Percentiles rank a stretch among this genome's conserved stretches.
phyloP scores from a whole-genome alignment of 2,113 vertebrate genomes.

The Centrocercus urophasianus region DNA sequence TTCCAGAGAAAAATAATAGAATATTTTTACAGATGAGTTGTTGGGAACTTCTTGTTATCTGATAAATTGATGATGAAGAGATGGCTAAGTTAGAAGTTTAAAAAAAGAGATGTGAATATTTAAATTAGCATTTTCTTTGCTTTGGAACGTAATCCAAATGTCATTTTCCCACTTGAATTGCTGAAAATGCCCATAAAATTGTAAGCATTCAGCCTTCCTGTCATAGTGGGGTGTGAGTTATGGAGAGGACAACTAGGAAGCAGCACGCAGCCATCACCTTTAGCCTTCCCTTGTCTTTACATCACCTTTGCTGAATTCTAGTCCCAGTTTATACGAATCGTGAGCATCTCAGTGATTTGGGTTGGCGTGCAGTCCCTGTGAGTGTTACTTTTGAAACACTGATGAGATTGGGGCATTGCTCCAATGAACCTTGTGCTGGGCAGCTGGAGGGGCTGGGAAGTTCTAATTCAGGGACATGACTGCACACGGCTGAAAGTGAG shows the following conservation, averaged over 20 bases:
- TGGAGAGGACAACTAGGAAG: not conserved
- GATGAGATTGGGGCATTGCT: not conserved
- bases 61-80: not conserved
- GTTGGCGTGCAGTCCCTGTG: not conserved
- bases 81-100: not conserved
- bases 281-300: not conserved
- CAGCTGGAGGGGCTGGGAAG: not conserved
- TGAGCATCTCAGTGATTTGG: not conserved
- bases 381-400: not conserved
- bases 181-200: not conserved
- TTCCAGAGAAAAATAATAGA: not conserved
- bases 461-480: not conserved
- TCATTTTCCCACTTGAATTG: not conserved
- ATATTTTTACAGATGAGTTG: not conserved
- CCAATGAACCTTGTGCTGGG: not conserved
- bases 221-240: not conserved
- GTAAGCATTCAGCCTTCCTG: not conserved
- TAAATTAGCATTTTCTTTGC: not conserved
- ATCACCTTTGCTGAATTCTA: not conserved
- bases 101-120: not conserved
- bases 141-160: not conserved
- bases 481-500: not conserved
- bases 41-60: not conserved
- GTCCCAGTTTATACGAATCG: not conserved
- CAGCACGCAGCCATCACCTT: not conserved